These are phyloP conservation scores for Mimachlamys varia DNA, from an alignment of 2,888 invertebrate species.

Conservation along the genomic window DNA sequence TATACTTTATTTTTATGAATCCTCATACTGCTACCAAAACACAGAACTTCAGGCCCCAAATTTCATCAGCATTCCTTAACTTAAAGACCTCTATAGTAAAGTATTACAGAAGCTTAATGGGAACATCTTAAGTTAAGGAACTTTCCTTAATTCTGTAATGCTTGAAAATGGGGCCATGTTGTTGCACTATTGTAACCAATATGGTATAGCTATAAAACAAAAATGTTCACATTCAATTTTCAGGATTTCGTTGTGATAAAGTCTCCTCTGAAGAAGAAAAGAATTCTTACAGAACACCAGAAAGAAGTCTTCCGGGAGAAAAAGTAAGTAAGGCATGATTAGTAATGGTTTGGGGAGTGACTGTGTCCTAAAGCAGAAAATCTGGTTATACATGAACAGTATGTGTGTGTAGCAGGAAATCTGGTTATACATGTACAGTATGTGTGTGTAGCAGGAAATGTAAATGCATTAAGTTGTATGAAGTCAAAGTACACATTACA, in stretches of 20 bases:
- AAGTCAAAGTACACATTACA: too few species aligned
- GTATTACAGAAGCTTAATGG: too few species aligned
- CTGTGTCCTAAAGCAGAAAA: not conserved
- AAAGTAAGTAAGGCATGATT: slow-evolving; percentile 59
- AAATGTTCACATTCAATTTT: slow-evolving; percentile 43
- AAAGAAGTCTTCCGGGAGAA: slow-evolving; percentile 76
- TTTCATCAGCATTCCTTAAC: too few species aligned
- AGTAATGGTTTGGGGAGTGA: not conserved
- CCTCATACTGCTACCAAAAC: too few species aligned
- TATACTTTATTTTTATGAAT: too few species aligned
- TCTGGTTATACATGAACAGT: not conserved
- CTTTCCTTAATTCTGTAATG: too few species aligned
- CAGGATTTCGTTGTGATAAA: slow-evolving; percentile 77
- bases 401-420: not conserved
- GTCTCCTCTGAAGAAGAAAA: slow-evolving; percentile 69
- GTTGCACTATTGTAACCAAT: too few species aligned
- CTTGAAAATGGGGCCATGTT: too few species aligned
- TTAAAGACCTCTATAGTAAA: too few species aligned
- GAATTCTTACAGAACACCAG: slow-evolving; percentile 78
- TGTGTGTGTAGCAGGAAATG: not conserved
- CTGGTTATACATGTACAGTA: not conserved
- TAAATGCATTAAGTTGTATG: not conserved
- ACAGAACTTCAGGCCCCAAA: too few species aligned
- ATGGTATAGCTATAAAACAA: not conserved
- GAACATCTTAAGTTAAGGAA: too few species aligned